Evolutionary conservation across 2,113 vertebrate genomes (phyloP), one percentile per base, ranked within the genome.

Genomic region (Mus spicilegus): DNA sequence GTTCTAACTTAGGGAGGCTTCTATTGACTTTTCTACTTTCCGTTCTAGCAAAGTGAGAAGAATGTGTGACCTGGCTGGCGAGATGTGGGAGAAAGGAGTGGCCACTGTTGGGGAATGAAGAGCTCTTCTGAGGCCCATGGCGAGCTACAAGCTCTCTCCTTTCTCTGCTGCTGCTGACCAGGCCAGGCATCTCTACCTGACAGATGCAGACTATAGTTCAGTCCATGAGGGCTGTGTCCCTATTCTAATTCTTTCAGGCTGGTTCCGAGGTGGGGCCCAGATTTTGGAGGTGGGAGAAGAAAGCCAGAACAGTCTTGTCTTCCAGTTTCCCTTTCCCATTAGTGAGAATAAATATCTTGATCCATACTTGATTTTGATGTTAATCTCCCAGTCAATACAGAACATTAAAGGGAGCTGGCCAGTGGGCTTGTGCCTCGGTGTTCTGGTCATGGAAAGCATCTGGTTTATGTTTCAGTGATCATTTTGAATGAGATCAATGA

Each of bases 241-340:
- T 67, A 90, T n/a, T 63, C 11, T 39, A 11, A 8, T 58, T 70
- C 8, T 70, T 24, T 9, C 16, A 89, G 86, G 24, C 24, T 65
- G 9, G 58, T 75, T 12, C 58, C 13, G 54, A 61, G 56, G 80
- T 84, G 80, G 56, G 33, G 22, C 36, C 54, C 91, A 82, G 39
- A 58, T 91, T 54, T 86, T 87, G 89, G 69, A 56, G 24, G 76
- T 39, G 65, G 80, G 91, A 61, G 20, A 42, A 75, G 76, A 93
- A 97, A 93, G 46, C 1, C 24, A 30, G 61, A 14, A 81, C 24
- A 80, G 75, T 11, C 11, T 46, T 5, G 28, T 56, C 51, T 36
- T 89, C 54, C 12, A 51, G 36, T 73, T 61, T 33, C 77, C 36
- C 7, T 80, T 92, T 65, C 76, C 16, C 7, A 42, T 39, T 69